Conservation (phyloP, 2,888 invertebrate species). For the Patella pellucida region DNA sequence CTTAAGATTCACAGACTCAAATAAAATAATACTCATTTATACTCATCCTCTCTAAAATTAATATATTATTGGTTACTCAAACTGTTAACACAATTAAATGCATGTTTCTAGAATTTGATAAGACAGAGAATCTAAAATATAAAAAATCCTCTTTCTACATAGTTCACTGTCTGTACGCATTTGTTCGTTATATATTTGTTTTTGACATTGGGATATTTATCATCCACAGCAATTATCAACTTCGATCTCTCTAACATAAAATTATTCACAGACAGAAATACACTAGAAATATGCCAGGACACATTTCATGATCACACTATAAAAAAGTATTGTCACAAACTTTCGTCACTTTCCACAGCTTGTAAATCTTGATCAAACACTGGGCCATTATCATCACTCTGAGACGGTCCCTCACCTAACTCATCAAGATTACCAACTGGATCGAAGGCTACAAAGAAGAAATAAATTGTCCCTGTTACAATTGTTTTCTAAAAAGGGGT, state of each 20-base stretch:
- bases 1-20: too few species aligned
- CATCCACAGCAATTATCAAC: constrained; percentile 25
- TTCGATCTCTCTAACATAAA: constrained; percentile 33
- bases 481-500: not conserved
- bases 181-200: too few species aligned
- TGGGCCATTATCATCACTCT: constrained; percentile 30
- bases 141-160: too few species aligned
- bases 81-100: too few species aligned
- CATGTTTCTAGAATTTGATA: too few species aligned
- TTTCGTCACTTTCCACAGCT: constrained; percentile 71
- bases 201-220: not conserved
- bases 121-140: too few species aligned
- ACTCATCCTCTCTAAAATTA: too few species aligned
- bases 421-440: constrained; percentile 14
- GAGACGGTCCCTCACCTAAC: constrained; percentile 26
- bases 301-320: not conserved
- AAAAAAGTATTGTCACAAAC: constrained; percentile 60
- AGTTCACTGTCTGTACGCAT: too few species aligned
- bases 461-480: not conserved
- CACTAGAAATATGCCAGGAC: not conserved
- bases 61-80: too few species aligned
- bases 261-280: constrained; percentile 18
- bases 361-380: constrained; percentile 67
- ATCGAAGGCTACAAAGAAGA: not conserved
- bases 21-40: too few species aligned